Evolutionary conservation across 64 coral and sea anemone species (phyloP).

Genomic region (Hydrozoanthus tunicans): DNA sequence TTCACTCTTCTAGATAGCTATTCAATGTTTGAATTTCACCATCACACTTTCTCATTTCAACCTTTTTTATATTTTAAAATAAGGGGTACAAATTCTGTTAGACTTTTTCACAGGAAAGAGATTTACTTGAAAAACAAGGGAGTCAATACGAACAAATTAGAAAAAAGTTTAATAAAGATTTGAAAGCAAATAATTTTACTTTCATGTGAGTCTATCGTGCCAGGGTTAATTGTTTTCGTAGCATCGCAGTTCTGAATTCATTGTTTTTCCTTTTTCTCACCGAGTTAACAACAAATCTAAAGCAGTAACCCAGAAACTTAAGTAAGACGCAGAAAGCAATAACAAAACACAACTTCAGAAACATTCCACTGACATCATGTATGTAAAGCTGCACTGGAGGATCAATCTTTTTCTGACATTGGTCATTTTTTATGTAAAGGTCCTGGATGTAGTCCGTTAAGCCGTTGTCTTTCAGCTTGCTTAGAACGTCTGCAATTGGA

Average conservation of each 20-base stretch:
- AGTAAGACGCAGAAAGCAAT: constrained; percentile 22
- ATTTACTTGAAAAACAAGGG: no score
- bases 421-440: constrained; percentile 73
- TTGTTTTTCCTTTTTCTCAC: not conserved
- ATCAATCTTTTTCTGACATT: constrained; percentile 43
- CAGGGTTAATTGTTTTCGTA: not conserved
- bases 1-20: no score
- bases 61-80: no score
- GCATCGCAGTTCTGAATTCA: not conserved
- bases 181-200: no score
- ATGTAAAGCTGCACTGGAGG: constrained; percentile 77
- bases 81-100: no score
- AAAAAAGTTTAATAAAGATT: no score
- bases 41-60: no score
- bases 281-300: not conserved
- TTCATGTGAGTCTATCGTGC: no score
- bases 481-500: constrained; percentile 63
- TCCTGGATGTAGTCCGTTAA: constrained; percentile 85
- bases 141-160: no score
- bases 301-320: not conserved
- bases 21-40: no score
- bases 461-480: constrained; percentile 61
- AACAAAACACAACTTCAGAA: constrained; percentile 61
- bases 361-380: constrained; percentile 80
- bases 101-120: no score